Evolutionary conservation across 2,113 vertebrate genomes (phyloP).

Genomic region (Corydoras sp.): DNA sequence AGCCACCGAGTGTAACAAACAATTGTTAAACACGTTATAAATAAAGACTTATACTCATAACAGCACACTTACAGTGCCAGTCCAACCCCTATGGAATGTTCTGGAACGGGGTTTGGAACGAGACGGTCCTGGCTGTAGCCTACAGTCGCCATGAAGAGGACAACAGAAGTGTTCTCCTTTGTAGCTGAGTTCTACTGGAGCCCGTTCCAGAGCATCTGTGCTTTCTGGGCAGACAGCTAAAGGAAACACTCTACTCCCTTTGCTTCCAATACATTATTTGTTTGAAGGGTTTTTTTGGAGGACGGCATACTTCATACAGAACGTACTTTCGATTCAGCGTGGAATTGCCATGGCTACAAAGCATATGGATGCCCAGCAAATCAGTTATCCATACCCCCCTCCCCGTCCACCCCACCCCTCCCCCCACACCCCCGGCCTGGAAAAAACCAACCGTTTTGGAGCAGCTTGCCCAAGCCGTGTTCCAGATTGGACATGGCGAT

Average conservation of each 20-base stretch:
- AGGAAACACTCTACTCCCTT: too few species aligned
- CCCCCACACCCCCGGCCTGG: too few species aligned
- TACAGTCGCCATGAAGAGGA: conserved; percentile 16
- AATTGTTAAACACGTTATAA: not conserved
- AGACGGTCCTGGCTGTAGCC: conserved; percentile 26
- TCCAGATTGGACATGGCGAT: conserved; percentile 29
- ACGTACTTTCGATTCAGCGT: too few species aligned
- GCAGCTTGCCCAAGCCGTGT: not conserved
- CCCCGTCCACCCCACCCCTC: too few species aligned
- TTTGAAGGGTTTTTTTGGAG: too few species aligned
- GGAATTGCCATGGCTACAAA: too few species aligned
- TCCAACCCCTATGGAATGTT: conserved; percentile 29
- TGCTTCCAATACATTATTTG: too few species aligned
- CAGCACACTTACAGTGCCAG: conserved; percentile 15
- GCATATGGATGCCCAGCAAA: too few species aligned
- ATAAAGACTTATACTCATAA: not conserved
- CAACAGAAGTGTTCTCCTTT: conserved; percentile 37
- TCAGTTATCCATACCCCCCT: too few species aligned
- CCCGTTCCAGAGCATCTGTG: conserved; percentile 47
- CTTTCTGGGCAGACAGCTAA: conserved; percentile 30
- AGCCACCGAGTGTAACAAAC: not conserved
- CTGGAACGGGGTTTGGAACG: conserved; percentile 31
- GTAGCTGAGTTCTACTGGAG: conserved; percentile 39
- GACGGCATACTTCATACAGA: too few species aligned
- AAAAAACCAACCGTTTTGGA: too few species aligned